phyloP scores from a whole-genome alignment of 30 jellyfish, hydroid and myxozoan species.

The Turritopsis dohrnii region DNA sequence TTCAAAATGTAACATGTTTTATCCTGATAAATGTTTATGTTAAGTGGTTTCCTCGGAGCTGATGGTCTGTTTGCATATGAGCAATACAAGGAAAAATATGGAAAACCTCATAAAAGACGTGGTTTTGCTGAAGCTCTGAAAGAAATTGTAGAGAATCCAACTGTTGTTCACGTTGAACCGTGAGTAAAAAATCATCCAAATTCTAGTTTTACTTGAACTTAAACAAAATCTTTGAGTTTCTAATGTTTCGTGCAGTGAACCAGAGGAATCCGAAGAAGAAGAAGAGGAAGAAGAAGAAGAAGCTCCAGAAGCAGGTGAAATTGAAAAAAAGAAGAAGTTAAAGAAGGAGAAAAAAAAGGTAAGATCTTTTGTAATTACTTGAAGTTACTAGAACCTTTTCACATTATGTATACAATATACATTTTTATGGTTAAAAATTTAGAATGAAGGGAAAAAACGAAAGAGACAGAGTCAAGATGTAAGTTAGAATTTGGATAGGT shows the following conservation, averaged over 20 bases:
- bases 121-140: conserved; percentile 84
- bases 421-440: too few species aligned
- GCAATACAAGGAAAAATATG: conserved; percentile 56
- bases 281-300: not conserved
- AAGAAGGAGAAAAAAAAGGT: conserved; percentile 7
- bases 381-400: not conserved
- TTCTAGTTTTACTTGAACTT: too few species aligned
- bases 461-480: conserved; percentile 15
- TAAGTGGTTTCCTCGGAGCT: conserved; percentile 73
- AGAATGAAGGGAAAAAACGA: conserved; percentile 18
- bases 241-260: not conserved
- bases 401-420: too few species aligned
- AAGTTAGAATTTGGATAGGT: not conserved
- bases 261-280: not conserved
- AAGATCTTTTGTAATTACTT: not conserved
- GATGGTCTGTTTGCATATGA: conserved; percentile 67
- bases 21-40: not conserved
- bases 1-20: too few species aligned
- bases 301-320: conserved; percentile 12
- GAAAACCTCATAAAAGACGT: conserved; percentile 58
- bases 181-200: not conserved
- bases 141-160: conserved; percentile 66
- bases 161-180: conserved; percentile 46
- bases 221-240: too few species aligned
- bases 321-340: not conserved